A percentile compares a stretch with the other conserved stretches of the same genome.
Evolutionary conservation across 2,113 vertebrate genomes (phyloP).

Genomic region (Microcebus murinus): DNA sequence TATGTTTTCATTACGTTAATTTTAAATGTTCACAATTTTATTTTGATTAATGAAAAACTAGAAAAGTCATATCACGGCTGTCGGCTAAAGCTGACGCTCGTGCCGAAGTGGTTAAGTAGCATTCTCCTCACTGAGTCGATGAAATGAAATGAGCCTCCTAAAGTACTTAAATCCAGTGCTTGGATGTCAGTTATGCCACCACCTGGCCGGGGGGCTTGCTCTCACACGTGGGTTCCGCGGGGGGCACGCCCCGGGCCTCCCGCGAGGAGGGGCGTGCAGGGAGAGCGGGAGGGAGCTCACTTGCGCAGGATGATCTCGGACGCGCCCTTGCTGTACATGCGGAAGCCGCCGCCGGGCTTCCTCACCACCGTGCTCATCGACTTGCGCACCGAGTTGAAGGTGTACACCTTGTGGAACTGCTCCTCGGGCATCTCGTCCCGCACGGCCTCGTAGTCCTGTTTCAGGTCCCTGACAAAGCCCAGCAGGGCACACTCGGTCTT

Average conservation of each 20-base stretch:
- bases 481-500: constrained; percentile 96
- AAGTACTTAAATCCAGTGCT: neutral
- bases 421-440: constrained; percentile 95
- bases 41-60: no score
- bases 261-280: rapidly evolving
- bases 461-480: constrained; percentile 94
- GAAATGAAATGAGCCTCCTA: neutral
- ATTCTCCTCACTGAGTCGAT: neutral
- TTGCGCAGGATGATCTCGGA: constrained; percentile 97
- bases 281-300: constrained; percentile 83
- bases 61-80: no score
- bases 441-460: constrained; percentile 95
- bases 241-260: neutral
- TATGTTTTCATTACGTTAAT: no score
- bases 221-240: neutral
- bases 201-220: neutral
- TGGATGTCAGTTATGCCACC: neutral
- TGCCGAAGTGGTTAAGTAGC: neutral
- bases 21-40: no score
- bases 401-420: constrained; percentile 97
- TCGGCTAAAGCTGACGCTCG: no score
- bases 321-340: constrained; percentile 99
- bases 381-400: constrained; percentile 97
- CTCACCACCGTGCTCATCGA: constrained; percentile 98
- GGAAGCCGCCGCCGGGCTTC: constrained; percentile 88